Conservation (phyloP, 1,140 invertebrate genomes). For the Zaprionus ornatus region DNA sequence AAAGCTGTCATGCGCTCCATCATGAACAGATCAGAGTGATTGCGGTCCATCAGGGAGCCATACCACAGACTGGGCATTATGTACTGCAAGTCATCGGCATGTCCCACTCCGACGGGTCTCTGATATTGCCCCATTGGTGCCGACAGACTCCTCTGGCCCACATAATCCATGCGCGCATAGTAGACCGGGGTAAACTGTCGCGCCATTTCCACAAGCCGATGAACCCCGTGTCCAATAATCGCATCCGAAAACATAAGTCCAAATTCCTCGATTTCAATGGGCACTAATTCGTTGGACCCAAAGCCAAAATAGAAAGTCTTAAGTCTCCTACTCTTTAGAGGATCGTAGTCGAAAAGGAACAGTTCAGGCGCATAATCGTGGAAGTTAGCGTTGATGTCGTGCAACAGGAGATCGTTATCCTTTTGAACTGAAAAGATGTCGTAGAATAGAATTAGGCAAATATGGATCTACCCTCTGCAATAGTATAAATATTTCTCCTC, state of each 20-base stretch:
- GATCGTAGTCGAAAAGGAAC: slow-evolving; percentile 70
- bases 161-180: slow-evolving; percentile 84
- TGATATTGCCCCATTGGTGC: slow-evolving; percentile 22
- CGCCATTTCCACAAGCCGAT: slow-evolving; percentile 84
- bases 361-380: slow-evolving; percentile 67
- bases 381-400: slow-evolving; percentile 63
- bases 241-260: slow-evolving; percentile 84
- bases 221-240: slow-evolving; percentile 84
- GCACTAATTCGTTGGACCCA: slow-evolving; percentile 15
- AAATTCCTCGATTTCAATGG: slow-evolving; percentile 44
- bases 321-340: slow-evolving; percentile 14
- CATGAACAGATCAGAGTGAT: slow-evolving; percentile 67
- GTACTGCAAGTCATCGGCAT: slow-evolving; percentile 88
- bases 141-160: slow-evolving; percentile 45
- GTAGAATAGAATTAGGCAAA: too few species aligned
- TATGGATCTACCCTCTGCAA: not conserved
- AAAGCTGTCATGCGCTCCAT: slow-evolving; percentile 62
- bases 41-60: slow-evolving; percentile 13
- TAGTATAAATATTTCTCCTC: not conserved
- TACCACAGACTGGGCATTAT: slow-evolving; percentile 86
- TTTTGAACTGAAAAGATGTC: slow-evolving; percentile 35
- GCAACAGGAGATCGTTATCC: slow-evolving; percentile 51
- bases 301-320: slow-evolving; percentile 56
- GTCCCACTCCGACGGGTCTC: slow-evolving; percentile 83
- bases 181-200: slow-evolving; percentile 84